Conservation (phyloP, 2,888 invertebrate genomes). For the Drosophila neutralis region DNA sequence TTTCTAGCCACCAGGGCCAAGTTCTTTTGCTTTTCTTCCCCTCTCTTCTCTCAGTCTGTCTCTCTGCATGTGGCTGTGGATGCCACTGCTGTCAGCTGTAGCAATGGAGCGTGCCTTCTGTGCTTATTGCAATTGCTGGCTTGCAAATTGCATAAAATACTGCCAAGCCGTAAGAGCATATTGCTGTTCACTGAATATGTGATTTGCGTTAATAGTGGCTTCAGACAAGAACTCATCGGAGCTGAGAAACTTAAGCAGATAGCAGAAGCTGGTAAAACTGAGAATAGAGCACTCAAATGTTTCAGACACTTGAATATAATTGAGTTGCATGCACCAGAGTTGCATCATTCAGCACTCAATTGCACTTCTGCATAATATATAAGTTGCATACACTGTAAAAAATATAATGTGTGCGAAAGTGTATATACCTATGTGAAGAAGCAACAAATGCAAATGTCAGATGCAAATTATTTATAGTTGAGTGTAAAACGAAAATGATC, state of each 20-base stretch:
- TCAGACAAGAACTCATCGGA: neutral
- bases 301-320: slow-evolving; percentile 12
- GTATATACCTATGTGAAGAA: neutral
- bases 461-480: neutral
- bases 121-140: slow-evolving; percentile 60
- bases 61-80: neutral
- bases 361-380: neutral
- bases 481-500: neutral
- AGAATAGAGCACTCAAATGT: slow-evolving; percentile 35
- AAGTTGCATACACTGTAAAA: neutral
- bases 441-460: slow-evolving; percentile 5
- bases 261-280: neutral
- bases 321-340: slow-evolving; percentile 7
- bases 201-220: slow-evolving; percentile 51
- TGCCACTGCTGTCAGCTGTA: slow-evolving; percentile 45
- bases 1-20: slow-evolving; percentile 57
- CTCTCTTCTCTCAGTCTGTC: neutral
- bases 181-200: slow-evolving; percentile 77
- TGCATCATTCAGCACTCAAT: slow-evolving; percentile 21
- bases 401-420: neutral
- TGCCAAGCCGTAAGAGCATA: slow-evolving; percentile 69
- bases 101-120: slow-evolving; percentile 46
- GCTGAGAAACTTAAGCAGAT: neutral
- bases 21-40: slow-evolving; percentile 16
- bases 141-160: slow-evolving; percentile 80